Evolutionary conservation across 2,888 invertebrate genomes (phyloP).

Genomic region (Macrostomum cliftonense): DNA sequence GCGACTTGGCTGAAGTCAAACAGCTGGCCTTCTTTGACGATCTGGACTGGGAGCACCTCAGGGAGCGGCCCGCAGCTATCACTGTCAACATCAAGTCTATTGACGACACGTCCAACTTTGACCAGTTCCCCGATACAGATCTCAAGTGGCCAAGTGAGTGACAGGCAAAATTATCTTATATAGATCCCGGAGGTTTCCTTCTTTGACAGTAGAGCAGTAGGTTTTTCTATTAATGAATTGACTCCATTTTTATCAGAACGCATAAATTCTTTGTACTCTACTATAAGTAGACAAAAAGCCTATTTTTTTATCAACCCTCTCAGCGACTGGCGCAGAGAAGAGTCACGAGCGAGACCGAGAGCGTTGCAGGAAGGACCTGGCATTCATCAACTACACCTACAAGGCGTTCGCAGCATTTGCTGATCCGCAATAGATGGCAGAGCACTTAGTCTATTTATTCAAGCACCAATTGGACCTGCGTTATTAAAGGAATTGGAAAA

Average conservation of each 20-base stretch:
- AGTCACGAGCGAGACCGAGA: too few species aligned
- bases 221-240: too few species aligned
- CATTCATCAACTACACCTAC: conserved; percentile 99
- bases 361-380: conserved; percentile 66
- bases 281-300: too few species aligned
- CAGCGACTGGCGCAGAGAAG: conserved; percentile 10
- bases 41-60: conserved; percentile 95
- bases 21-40: conserved; percentile 67
- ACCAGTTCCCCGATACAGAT: conserved; percentile 97
- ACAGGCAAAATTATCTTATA: too few species aligned
- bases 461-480: too few species aligned
- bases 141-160: conserved; percentile 5
- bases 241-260: too few species aligned
- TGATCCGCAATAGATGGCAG: too few species aligned
- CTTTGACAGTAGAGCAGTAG: too few species aligned
- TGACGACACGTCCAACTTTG: conserved; percentile 98
- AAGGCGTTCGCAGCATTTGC: conserved; percentile 64
- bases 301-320: neutral
- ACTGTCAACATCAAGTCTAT: conserved; percentile 91
- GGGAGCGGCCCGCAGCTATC: conserved; percentile 86
- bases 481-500: too few species aligned
- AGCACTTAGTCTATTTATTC: too few species aligned
- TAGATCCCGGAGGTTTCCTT: too few species aligned
- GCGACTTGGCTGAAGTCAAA: conserved; percentile 76
- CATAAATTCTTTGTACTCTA: too few species aligned